Evolutionary conservation across 2,113 vertebrate species (phyloP).

Genomic region (Plectropomus leopardus): DNA sequence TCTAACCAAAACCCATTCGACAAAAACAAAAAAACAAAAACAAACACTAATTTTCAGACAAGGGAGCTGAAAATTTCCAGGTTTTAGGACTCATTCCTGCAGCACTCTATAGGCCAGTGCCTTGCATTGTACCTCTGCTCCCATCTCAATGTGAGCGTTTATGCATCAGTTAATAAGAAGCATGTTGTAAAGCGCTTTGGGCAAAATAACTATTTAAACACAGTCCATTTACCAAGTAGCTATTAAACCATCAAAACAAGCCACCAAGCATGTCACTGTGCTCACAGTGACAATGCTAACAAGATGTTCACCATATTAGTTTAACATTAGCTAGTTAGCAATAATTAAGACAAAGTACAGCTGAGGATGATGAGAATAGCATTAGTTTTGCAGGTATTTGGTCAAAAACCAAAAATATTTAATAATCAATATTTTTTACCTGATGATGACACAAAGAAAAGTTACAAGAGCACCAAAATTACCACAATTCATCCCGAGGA

Average conservation of each 20-base stretch:
- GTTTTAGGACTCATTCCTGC: too few relatives aligned
- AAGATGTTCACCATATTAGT: background rate
- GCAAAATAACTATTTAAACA: too few relatives aligned
- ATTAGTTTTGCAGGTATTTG: background rate
- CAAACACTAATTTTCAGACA: too few relatives aligned
- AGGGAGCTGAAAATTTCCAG: too few relatives aligned
- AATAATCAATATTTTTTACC: background rate
- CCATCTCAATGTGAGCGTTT: background rate
- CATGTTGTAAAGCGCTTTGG: background rate
- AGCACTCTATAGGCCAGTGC: too few relatives aligned
- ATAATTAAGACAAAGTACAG: too few relatives aligned
- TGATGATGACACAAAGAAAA: background rate
- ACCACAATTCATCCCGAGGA: background rate
- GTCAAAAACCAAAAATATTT: too few relatives aligned
- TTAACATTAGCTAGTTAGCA: background rate
- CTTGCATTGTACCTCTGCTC: background rate
- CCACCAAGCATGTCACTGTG: background rate
- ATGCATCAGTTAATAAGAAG: background rate
- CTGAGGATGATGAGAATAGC: too few relatives aligned
- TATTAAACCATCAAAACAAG: too few relatives aligned
- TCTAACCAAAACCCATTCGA: too few relatives aligned
- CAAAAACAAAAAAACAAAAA: too few relatives aligned
- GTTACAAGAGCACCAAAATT: background rate
- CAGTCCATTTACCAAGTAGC: background rate
- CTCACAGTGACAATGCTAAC: background rate